Evolutionary conservation across 2,113 vertebrate genomes (phyloP), one percentile per base, ranked within the genome.

Genomic region (Grammomys surdaster): DNA sequence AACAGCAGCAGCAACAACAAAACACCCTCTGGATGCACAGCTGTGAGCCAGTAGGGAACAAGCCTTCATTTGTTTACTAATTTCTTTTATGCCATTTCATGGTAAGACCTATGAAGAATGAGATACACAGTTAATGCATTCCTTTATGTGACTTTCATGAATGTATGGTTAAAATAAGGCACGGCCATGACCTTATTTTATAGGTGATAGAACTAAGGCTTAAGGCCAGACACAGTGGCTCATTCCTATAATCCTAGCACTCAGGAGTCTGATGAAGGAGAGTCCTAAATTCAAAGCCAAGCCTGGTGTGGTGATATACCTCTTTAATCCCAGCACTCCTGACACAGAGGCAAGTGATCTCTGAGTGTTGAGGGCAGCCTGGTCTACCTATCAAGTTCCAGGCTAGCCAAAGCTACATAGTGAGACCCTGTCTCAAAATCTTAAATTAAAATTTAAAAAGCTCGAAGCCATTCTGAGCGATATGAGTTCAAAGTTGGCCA

Each of bases 91-190:
- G 88, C 48, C 33, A 24, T 88, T 10, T 24, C 60, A 90, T 90
- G 91, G 72, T 78, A 93, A 89, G 70, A 60, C 20, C 93, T 84
- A 70, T 36, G 73, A 92, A 89, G 87, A 63, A 94, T 22, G 48
- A 65, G n/a, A 36, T 48, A 3, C 67, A 51, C 17, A 73, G 36
- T 85, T 63, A 70, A 46, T 56, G 31, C 65, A 84, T 88, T 58
- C 16, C 5, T 67, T 84, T 84, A 75, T 56, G 84, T 91, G 84
- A 95, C 48, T 20, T 31, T 89, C 46, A 19, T 56, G n/a, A 73
- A 88, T 85, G 33, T 40, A 81, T 9, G 7, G 33, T 67, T 20
- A 85, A 69, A 93, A 89, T 46, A 91, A 73, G 87, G 19, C 33
- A 54, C 19, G n/a, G 58, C 60, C 19, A 85, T 65, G 31, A 65